phyloP scores from a whole-genome alignment of 2,113 vertebrate genomes.

The Actenoides lindsayi region DNA sequence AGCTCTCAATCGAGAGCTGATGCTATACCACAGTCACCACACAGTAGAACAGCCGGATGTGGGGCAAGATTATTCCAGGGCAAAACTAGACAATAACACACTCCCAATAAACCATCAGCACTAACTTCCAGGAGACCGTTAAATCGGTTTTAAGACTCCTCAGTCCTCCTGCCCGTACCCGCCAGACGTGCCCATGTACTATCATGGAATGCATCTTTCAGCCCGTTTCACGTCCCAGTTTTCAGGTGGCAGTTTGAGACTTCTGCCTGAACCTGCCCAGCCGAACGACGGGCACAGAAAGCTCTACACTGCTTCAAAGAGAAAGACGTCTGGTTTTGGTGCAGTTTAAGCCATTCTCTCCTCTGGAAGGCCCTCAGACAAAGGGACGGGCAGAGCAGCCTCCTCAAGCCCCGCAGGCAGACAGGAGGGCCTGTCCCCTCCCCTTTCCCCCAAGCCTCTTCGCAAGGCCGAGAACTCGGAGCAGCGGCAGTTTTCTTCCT shows the following conservation, averaged over 20 bases:
- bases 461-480: not conserved
- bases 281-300: not conserved
- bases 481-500: not conserved
- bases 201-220: rapidly evolving
- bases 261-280: not conserved
- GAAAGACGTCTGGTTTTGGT: not conserved
- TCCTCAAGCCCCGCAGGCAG: not conserved
- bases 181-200: not conserved
- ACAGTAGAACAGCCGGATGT: rapidly evolving
- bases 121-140: not conserved
- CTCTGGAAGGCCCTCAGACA: not conserved
- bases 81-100: not conserved
- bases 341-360: not conserved
- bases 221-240: not conserved
- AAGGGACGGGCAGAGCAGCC: not conserved
- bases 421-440: not conserved
- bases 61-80: not conserved
- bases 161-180: not conserved
- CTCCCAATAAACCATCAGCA: not conserved
- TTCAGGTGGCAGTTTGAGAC: not conserved
- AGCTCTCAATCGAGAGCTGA: not conserved
- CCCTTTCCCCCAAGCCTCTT: not conserved
- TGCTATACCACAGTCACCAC: not conserved
- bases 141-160: not conserved
- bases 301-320: not conserved